Evolutionary conservation across 2,113 vertebrate species (phyloP), one percentile per base, ranked within the genome.

Genomic region (Lampris megalopsis): DNA sequence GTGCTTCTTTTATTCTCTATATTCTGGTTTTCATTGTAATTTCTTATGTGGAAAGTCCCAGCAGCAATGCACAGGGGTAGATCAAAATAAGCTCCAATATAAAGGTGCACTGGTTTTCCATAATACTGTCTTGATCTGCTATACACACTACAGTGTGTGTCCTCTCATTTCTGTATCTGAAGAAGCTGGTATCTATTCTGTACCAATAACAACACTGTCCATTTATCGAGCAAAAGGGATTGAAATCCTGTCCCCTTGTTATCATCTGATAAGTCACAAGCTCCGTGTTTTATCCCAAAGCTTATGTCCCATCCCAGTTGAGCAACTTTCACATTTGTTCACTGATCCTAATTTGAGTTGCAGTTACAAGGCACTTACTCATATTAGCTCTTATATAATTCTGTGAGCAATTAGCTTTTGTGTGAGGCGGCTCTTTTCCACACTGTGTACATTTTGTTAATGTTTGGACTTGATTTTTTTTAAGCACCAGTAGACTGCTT

Each of bases 291-390:
- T 11, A 64, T 13, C 56, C 13, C 8, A 40, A 68, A 35, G 24
- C 43, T 13, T 54, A n/a, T 6, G 41, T 0, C 53, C n/a, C 45
- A 9, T 11, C 11, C 11, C 35, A 35, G 41, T 13, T 24, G 53
- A 58, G 63, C 42, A 50, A 37, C 41, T 6, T 7, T 37, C 47
- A 54, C 41, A 56, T 37, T 58, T 71, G 62, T 72, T 40, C 36
- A 57, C 50, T 41, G 36, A 65, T 65, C 54, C 48, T 5, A n/a
- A n/a, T 57, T 53, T 56, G 9, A 56, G 49, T 42, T 67, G 57
- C 42, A 24, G 38, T 57, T 63, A 56, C 13, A 49, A 52, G 54
- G 40, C 50, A 59, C 8, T 61, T 70, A 58, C 41, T 63, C 52
- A 38, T 9, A 56, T 45, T 35, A 37, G 38, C 7, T 70, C 52